Percentiles rank a stretch among this genome's conserved stretches.
Evolutionary conservation across 2,113 vertebrate genomes (phyloP).

Genomic region (Oryzias javanicus): DNA sequence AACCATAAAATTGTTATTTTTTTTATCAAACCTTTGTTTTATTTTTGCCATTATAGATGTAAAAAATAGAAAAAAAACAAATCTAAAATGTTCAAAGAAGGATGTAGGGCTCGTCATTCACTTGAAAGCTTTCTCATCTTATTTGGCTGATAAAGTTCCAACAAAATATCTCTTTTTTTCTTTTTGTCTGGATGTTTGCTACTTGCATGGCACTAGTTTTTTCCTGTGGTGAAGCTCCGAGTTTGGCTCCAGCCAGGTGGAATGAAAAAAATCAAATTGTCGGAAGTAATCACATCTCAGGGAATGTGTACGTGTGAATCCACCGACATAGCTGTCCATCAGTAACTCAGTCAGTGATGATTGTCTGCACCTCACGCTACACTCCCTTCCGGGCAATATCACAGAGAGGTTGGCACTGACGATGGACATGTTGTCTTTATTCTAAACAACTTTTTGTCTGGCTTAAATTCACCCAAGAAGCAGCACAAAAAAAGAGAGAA

Average conservation of each 20-base stretch:
- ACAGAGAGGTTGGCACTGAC: conserved; percentile 40
- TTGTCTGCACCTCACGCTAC: conserved; percentile 27
- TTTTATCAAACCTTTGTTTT: no score
- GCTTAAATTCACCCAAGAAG: neutral
- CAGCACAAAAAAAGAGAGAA: neutral
- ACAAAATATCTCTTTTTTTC: neutral
- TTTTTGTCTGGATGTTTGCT: conserved; percentile 38
- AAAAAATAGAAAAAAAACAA: no score
- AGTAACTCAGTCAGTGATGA: conserved; percentile 45
- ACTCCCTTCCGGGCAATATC: conserved; percentile 26
- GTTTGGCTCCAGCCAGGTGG: conserved; percentile 70
- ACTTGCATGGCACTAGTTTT: conserved; percentile 25
- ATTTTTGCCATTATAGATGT: no score
- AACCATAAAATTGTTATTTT: no score
- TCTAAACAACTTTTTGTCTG: conserved; percentile 17
- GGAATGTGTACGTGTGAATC: conserved; percentile 60
- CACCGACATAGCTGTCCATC: conserved; percentile 70
- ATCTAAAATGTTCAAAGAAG: no score
- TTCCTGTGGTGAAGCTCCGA: conserved; percentile 49
- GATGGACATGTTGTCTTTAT: conserved; percentile 47
- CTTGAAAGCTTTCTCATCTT: conserved; percentile 8
- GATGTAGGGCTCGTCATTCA: neutral
- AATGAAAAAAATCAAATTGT: conserved; percentile 79
- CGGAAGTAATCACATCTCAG: conserved; percentile 72
- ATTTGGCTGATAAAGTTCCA: conserved; percentile 19